phyloP scores from a whole-genome alignment of 2,888 invertebrate genomes.

The Siphonodentalium dalli region DNA sequence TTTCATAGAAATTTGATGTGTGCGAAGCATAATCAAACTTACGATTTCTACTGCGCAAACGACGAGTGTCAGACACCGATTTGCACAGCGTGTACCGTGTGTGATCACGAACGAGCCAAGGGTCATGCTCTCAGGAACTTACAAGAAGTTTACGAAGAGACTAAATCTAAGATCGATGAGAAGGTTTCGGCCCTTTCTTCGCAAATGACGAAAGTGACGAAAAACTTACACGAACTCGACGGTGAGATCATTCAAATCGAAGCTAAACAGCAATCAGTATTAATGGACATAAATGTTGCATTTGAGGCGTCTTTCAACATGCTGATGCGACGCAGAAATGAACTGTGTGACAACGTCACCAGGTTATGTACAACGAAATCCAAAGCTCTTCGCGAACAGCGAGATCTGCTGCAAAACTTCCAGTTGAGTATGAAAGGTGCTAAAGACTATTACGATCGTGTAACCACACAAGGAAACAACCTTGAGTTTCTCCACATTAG shows the following conservation, averaged over 20 bases:
- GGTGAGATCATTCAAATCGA: constrained; percentile 36
- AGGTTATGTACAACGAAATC: constrained; percentile 32
- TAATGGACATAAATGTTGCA: constrained; percentile 35
- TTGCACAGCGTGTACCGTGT: constrained; percentile 36
- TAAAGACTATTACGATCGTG: constrained; percentile 34
- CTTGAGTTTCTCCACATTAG: too few species aligned
- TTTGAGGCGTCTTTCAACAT: constrained; percentile 30
- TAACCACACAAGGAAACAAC: constrained; percentile 34
- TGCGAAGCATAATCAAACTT: constrained; percentile 30
- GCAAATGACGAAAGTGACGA: constrained; percentile 32
- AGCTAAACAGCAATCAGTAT: constrained; percentile 37
- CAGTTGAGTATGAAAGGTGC: constrained; percentile 32
- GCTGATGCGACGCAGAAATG: constrained; percentile 24
- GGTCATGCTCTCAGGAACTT: constrained; percentile 36
- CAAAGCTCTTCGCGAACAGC: constrained; percentile 21
- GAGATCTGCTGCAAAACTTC: constrained; percentile 30
- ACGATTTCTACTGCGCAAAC: constrained; percentile 36
- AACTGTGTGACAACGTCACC: constrained; percentile 28
- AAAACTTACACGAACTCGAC: constrained; percentile 32
- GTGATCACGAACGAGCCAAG: constrained; percentile 34
- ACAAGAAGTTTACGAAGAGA: constrained; percentile 30
- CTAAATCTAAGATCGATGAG: constrained; percentile 29
- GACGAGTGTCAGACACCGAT: constrained; percentile 34
- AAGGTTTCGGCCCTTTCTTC: constrained; percentile 27
- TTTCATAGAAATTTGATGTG: constrained; percentile 34